Conservation (phyloP, 2,888 invertebrate species). For the Hirtodrosophila confusa region DNA sequence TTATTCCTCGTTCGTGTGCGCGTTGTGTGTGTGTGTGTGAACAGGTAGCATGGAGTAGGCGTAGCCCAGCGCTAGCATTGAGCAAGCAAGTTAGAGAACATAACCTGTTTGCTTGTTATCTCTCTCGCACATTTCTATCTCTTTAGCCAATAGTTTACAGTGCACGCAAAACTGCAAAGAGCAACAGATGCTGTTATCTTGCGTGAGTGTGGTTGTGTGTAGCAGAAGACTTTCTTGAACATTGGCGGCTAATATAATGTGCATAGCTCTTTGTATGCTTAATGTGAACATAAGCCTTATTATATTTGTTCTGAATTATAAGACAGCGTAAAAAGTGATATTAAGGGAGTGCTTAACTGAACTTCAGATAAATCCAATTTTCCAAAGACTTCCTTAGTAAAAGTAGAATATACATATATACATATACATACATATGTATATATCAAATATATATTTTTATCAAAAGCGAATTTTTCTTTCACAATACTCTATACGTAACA, state of each 20-base stretch:
- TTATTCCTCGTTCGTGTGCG: slow-evolving; percentile 36
- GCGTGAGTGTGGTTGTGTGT: neutral
- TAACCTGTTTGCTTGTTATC: slow-evolving; percentile 74
- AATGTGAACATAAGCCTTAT: too few relatives aligned
- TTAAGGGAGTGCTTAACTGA: too few relatives aligned
- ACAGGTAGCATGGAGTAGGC: slow-evolving; percentile 71
- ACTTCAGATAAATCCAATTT: too few relatives aligned
- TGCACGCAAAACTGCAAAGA: slow-evolving; percentile 50
- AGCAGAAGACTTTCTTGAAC: slow-evolving; percentile 5
- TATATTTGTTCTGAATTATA: too few relatives aligned
- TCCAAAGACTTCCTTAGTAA: too few relatives aligned
- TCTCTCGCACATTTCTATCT: slow-evolving; percentile 37
- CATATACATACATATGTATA: too few relatives aligned
- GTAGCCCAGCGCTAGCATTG: slow-evolving; percentile 40
- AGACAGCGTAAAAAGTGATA: too few relatives aligned
- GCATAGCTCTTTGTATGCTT: neutral
- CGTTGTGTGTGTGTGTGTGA: slow-evolving; percentile 22
- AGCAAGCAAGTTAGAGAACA: slow-evolving; percentile 27
- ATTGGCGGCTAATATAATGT: slow-evolving; percentile 22
- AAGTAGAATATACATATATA: too few relatives aligned
- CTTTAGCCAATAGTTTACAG: slow-evolving; percentile 21
- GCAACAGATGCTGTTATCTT: slow-evolving; percentile 40
- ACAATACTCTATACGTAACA: too few relatives aligned
- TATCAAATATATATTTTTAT: too few relatives aligned
- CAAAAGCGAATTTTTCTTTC: too few relatives aligned